Evolutionary conservation across 1,140 invertebrate genomes (phyloP).

Genomic region (Drosophila simulans): DNA sequence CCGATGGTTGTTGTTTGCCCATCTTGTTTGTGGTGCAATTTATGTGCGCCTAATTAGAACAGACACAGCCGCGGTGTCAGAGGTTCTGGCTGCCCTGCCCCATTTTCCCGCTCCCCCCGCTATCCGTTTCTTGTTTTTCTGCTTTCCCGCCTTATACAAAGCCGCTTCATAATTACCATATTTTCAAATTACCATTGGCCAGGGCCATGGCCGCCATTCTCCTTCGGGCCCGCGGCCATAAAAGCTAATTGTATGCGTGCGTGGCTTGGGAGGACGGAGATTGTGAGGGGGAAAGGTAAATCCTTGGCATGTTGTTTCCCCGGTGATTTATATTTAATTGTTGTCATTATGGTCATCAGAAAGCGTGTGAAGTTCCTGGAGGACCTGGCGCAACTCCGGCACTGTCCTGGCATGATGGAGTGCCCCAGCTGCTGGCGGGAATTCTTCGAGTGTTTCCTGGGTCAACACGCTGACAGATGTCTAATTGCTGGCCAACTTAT

Average conservation of each 20-base stretch:
- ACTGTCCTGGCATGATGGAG: constrained; percentile 35
- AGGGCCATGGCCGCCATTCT: constrained; percentile 58
- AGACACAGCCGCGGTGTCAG: constrained; percentile 64
- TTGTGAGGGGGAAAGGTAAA: constrained; percentile 9
- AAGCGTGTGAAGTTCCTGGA: constrained; percentile 49
- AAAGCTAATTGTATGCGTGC: constrained; percentile 82
- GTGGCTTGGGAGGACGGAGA: constrained; percentile 8
- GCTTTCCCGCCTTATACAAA: constrained; percentile 34
- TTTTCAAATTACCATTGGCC: constrained; percentile 79
- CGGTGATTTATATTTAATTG: constrained; percentile 82
- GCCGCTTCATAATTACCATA: constrained; percentile 79
- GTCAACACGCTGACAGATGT: constrained; percentile 46
- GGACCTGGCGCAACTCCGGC: neutral
- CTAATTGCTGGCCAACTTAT: constrained; percentile 37
- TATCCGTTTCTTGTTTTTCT: constrained; percentile 19
- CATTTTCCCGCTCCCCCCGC: neutral
- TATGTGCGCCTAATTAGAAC: constrained; percentile 78
- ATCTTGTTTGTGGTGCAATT: constrained; percentile 53
- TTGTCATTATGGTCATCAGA: constrained; percentile 82
- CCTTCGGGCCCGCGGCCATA: constrained; percentile 62
- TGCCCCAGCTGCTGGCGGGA: constrained; percentile 36
- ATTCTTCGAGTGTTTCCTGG: constrained; percentile 40
- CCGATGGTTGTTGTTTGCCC: constrained; percentile 22
- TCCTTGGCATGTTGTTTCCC: constrained; percentile 60
- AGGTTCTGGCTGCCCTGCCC: constrained; percentile 8